Evolutionary conservation across 2,113 vertebrate genomes (phyloP).

Genomic region (Phyllostomus hastatus): DNA sequence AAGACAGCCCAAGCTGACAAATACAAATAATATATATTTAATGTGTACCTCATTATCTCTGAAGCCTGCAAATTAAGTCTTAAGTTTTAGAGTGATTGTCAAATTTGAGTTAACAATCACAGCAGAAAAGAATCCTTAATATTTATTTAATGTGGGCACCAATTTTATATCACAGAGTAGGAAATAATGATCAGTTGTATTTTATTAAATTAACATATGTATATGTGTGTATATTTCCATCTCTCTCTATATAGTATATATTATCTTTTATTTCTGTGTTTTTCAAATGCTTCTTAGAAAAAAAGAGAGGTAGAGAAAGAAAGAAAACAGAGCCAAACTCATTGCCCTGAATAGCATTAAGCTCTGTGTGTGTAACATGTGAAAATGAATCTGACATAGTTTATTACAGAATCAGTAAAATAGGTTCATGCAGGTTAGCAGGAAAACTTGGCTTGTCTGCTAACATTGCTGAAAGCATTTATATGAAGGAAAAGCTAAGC

Average conservation of each 20-base stretch:
- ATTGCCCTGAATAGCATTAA: not conserved
- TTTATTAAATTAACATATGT: not conserved
- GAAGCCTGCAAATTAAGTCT: not conserved
- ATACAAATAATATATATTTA: not conserved
- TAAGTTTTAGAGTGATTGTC: not conserved
- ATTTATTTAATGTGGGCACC: not conserved
- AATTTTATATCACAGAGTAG: not conserved
- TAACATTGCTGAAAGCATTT: not conserved
- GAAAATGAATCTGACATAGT: slow-evolving; percentile 61
- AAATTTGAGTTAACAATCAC: not conserved
- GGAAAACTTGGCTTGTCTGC: not conserved
- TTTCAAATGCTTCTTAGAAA: not conserved
- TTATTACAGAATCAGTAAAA: slow-evolving; percentile 46
- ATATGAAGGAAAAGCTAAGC: not conserved
- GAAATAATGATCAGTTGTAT: not conserved
- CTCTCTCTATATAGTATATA: not conserved
- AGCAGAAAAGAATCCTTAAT: not conserved
- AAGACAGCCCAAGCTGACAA: not conserved
- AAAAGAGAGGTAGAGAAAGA: not conserved
- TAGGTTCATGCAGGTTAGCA: not conserved
- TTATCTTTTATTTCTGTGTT: not conserved
- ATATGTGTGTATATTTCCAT: not conserved
- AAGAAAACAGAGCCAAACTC: not conserved
- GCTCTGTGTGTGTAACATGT: not conserved
- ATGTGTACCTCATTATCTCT: not conserved